phyloP scores from a whole-genome alignment of 2,113 vertebrate genomes.

The Bubo bubo region DNA sequence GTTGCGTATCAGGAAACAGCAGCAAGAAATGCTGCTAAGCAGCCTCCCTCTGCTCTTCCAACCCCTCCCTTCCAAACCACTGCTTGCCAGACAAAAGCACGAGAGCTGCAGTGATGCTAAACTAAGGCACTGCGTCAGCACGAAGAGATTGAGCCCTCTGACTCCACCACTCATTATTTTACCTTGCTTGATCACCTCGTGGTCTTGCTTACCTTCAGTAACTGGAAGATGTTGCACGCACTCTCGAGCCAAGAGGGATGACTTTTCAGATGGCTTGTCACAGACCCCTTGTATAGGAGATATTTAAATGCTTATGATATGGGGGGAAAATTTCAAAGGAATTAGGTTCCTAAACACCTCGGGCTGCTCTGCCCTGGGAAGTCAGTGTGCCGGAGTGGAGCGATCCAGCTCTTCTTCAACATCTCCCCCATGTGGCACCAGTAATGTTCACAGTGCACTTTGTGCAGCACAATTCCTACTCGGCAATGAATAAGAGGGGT shows the following conservation, averaged over 20 bases:
- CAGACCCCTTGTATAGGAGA: neutral
- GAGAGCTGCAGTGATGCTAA: neutral
- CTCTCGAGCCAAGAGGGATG: neutral
- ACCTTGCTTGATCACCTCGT: neutral
- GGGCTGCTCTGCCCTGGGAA: neutral
- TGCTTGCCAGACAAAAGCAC: rapidly evolving
- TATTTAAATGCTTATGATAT: neutral
- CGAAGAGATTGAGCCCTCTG: rapidly evolving
- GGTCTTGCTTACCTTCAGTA: neutral
- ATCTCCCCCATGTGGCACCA: conserved; percentile 64
- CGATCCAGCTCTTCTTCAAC: conserved; percentile 49
- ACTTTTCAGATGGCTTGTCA: neutral
- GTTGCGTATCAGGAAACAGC: neutral
- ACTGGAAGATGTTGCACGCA: rapidly evolving
- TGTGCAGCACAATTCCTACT: rapidly evolving
- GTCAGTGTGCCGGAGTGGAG: neutral
- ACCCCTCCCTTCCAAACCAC: neutral
- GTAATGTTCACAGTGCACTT: neutral
- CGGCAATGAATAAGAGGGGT: neutral
- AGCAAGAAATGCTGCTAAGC: neutral
- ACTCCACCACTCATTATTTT: rapidly evolving
- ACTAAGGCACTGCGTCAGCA: neutral
- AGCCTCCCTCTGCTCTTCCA: neutral
- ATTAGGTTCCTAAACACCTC: neutral
- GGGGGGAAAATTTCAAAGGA: neutral